These are phyloP conservation scores for Carcina quercana DNA, from an alignment of 2,888 invertebrate species.

Conservation along the genomic window DNA sequence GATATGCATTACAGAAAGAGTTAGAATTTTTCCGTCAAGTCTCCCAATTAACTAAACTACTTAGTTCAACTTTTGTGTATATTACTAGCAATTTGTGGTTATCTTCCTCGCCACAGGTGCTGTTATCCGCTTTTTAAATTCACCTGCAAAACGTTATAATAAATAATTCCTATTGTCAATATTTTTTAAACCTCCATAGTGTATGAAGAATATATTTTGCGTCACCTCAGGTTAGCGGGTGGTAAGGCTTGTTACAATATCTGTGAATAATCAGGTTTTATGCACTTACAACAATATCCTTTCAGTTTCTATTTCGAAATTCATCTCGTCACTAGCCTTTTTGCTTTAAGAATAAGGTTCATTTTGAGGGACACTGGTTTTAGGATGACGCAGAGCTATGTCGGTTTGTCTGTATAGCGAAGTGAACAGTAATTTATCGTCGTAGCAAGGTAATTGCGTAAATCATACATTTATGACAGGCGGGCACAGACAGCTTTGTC, in stretches of 20 bases:
- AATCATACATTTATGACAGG: slow-evolving; percentile 72
- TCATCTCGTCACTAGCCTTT: slow-evolving; percentile 12
- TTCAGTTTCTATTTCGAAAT: slow-evolving; percentile 8
- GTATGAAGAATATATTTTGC: slow-evolving; percentile 42
- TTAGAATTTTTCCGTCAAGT: too few relatives aligned
- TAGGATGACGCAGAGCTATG: slow-evolving; percentile 16
- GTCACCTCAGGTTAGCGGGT: slow-evolving; percentile 64
- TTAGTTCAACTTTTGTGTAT: too few relatives aligned
- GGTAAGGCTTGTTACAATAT: slow-evolving; percentile 60
- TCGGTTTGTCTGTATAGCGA: slow-evolving; percentile 41
- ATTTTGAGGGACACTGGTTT: slow-evolving; percentile 14
- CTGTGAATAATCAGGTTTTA: slow-evolving; percentile 62
- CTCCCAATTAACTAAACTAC: too few relatives aligned
- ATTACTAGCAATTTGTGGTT: too few relatives aligned
- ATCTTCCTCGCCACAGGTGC: too few relatives aligned
- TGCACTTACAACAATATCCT: slow-evolving; percentile 24
- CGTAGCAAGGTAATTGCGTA: slow-evolving; percentile 67
- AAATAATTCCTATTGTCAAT: slow-evolving; percentile 20
- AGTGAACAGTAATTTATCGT: slow-evolving; percentile 67
- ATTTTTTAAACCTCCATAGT: slow-evolving; percentile 28
- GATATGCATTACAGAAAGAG: too few relatives aligned
- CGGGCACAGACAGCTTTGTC: slow-evolving; percentile 52
- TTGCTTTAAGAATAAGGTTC: slow-evolving; percentile 21
- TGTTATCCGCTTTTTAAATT: slow-evolving; percentile 14
- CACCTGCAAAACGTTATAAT: slow-evolving; percentile 17